These are phyloP conservation scores for Oceanites oceanicus DNA, from an alignment of 2,113 vertebrate genomes.

Conservation along the genomic window DNA sequence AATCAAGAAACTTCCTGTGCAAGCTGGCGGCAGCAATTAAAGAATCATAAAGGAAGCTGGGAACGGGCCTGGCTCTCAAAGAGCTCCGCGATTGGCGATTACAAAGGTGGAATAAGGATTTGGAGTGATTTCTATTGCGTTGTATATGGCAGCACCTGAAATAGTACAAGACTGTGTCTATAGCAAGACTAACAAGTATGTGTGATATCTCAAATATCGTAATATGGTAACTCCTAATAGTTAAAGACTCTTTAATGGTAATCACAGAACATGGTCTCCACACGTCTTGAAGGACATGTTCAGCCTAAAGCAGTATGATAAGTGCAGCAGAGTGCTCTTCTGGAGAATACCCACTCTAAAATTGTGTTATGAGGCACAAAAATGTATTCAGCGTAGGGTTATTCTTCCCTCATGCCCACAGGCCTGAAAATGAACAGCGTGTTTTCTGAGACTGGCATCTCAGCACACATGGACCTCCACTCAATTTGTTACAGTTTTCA, in stretches of 20 bases:
- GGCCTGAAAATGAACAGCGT: not conserved
- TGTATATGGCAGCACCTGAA: not conserved
- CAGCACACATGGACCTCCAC: not conserved
- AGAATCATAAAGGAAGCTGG: not conserved
- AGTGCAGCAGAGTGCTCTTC: not conserved
- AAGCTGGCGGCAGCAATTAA: not conserved
- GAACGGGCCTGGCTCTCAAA: not conserved
- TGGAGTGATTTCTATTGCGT: not conserved
- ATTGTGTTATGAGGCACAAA: not conserved
- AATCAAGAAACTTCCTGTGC: not conserved
- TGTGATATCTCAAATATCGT: not conserved
- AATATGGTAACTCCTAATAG: not conserved
- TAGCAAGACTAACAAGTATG: not conserved
- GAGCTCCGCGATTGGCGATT: not conserved
- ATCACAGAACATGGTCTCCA: not conserved
- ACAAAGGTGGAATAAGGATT: not conserved
- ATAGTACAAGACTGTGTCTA: not conserved
- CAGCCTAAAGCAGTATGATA: not conserved
- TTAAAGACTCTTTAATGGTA: not conserved
- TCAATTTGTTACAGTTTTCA: not conserved
- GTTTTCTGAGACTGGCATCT: not conserved
- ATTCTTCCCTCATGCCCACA: not conserved
- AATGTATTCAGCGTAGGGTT: not conserved
- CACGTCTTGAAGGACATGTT: not conserved
- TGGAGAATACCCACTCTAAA: not conserved